These are phyloP conservation scores for Acronicta aceris DNA, from an alignment of 2,888 invertebrate species.

Conservation along the genomic window DNA sequence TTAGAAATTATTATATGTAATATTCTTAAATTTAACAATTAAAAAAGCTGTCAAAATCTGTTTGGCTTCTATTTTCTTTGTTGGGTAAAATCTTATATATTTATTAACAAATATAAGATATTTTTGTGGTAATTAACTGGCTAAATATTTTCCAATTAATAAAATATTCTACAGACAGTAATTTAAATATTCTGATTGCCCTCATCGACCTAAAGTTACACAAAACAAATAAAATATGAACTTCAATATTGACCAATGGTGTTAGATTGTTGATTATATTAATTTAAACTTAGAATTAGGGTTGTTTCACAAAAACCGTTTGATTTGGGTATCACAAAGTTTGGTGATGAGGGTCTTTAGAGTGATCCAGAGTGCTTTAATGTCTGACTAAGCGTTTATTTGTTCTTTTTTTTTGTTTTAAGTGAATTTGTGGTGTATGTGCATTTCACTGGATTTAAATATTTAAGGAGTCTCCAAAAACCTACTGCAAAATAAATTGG, in stretches of 20 bases:
- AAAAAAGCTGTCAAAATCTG: no score
- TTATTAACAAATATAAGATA: no score
- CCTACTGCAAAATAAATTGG: no score
- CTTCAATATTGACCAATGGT: slow-evolving; percentile 54
- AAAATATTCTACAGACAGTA: not conserved
- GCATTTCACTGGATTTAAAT: not conserved
- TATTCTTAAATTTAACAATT: no score
- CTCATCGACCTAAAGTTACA: slow-evolving; percentile 28
- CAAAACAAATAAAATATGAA: slow-evolving; percentile 50
- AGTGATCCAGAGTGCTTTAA: slow-evolving; percentile 68
- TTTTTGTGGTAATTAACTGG: no score
- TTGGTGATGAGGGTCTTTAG: slow-evolving; percentile 69
- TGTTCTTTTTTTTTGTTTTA: slow-evolving; percentile 29
- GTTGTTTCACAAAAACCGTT: slow-evolving; percentile 65
- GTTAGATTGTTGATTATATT: slow-evolving; percentile 59
- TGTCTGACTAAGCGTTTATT: slow-evolving; percentile 62
- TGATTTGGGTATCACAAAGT: slow-evolving; percentile 68
- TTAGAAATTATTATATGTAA: not conserved
- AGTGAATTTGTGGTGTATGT: no score
- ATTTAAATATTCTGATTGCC: slow-evolving; percentile 21
- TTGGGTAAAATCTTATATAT: no score
- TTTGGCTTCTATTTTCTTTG: no score
- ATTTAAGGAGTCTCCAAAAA: no score
- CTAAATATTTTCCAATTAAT: no score
- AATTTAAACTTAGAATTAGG: slow-evolving; percentile 63